Evolutionary conservation across 64 coral and sea anemone species (phyloP).

Genomic region (Catalaphyllia jardinei): DNA sequence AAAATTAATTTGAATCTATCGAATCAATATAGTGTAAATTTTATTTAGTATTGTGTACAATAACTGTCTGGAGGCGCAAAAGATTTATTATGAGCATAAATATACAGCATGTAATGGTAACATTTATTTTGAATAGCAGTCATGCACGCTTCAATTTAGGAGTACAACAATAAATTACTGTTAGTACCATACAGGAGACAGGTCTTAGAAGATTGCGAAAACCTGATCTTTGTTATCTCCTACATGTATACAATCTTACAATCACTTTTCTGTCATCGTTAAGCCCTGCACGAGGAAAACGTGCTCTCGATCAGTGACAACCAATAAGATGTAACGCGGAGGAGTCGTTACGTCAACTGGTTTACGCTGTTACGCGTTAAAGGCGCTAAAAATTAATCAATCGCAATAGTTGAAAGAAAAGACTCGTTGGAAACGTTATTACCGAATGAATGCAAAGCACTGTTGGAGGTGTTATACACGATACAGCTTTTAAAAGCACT

Average conservation of each 20-base stretch:
- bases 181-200: too few species aligned
- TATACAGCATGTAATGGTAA: neutral
- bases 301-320: neutral
- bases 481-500: too few species aligned
- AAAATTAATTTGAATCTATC: conserved; percentile 2
- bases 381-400: neutral
- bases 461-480: too few species aligned
- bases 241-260: neutral
- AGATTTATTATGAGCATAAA: neutral
- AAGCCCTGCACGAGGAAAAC: neutral
- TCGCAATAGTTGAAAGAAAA: neutral
- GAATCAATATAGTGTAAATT: neutral
- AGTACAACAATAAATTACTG: too few species aligned
- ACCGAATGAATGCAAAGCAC: too few species aligned
- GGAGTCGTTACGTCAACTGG: neutral
- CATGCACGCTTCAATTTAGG: neutral
- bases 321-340: neutral
- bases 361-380: neutral
- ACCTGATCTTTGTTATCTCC: too few species aligned
- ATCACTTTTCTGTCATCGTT: neutral
- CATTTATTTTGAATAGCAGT: neutral
- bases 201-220: too few species aligned
- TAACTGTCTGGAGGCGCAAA: neutral
- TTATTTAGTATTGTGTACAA: neutral
- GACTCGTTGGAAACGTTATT: neutral